Conservation (phyloP, 2,888 invertebrate genomes). For the Leptinotarsa peninsularis region DNA sequence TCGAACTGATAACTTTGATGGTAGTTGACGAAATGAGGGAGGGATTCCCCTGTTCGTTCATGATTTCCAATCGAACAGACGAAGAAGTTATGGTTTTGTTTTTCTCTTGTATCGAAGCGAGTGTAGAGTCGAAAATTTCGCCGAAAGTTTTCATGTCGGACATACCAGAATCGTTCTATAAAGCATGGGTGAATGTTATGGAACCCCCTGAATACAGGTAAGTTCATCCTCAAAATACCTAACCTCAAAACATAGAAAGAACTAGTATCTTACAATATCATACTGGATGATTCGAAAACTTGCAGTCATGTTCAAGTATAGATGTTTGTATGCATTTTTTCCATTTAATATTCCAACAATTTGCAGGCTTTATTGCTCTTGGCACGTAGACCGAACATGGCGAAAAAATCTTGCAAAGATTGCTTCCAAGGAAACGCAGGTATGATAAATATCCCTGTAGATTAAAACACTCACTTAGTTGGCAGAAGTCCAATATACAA, state of each 20-base stretch:
- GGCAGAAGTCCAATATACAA: no score
- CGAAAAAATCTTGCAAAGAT: constrained; percentile 5
- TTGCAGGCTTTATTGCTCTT: constrained; percentile 9
- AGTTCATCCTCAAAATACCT: not conserved
- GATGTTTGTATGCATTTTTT: no score
- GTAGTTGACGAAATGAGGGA: constrained; percentile 17
- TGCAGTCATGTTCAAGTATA: no score
- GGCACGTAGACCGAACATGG: constrained; percentile 22
- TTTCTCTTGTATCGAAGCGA: constrained; percentile 17
- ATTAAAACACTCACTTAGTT: not conserved
- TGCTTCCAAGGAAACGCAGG: not conserved
- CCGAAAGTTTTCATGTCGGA: constrained; percentile 16
- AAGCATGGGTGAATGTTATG: constrained; percentile 20
- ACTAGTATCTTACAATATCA: no score
- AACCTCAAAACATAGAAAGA: not conserved
- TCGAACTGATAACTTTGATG: not conserved
- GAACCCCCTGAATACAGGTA: constrained; percentile 9
- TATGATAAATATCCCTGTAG: not conserved
- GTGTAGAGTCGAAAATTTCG: not conserved
- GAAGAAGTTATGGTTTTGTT: constrained; percentile 1
- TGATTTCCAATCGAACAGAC: constrained; percentile 15
- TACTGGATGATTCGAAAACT: no score
- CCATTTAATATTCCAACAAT: not conserved
- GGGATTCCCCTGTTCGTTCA: constrained; percentile 16
- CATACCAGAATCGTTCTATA: constrained; percentile 9